phyloP scores from a whole-genome alignment of 2,888 invertebrate species.

The Pollenia amentaria region DNA sequence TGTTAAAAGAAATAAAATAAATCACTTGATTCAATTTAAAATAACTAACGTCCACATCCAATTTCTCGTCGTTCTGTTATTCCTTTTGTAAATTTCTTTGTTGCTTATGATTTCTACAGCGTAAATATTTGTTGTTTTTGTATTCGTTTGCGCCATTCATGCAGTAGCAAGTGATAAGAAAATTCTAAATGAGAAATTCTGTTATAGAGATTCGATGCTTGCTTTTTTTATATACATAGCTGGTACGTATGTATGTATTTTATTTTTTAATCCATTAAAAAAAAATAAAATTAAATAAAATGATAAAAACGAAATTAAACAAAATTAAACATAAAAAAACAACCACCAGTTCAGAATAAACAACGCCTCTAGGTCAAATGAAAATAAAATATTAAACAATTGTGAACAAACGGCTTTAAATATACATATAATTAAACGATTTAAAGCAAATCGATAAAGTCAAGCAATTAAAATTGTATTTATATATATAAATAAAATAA shows the following conservation, averaged over 20 bases:
- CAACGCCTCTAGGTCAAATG: constrained; percentile 72
- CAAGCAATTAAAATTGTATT: background rate
- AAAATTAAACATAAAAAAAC: constrained; percentile 43
- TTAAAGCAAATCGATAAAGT: background rate
- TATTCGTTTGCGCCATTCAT: constrained; percentile 60
- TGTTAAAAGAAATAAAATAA: constrained; percentile 66
- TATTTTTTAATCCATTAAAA: constrained; percentile 46
- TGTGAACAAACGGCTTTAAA: constrained; percentile 7
- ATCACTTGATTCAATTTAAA: constrained; percentile 70
- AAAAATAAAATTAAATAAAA: constrained; percentile 31
- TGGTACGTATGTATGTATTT: constrained; percentile 28
- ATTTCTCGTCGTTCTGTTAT: constrained; percentile 59
- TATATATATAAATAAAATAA: background rate
- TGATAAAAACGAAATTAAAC: constrained; percentile 66
- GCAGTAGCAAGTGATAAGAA: constrained; percentile 70
- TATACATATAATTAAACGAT: background rate
- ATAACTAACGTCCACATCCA: constrained; percentile 54
- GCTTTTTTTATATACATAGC: constrained; percentile 19
- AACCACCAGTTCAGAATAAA: constrained; percentile 49
- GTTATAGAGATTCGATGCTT: constrained; percentile 50
- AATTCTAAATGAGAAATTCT: constrained; percentile 55
- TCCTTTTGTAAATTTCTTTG: constrained; percentile 61
- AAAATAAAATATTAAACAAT: constrained; percentile 39
- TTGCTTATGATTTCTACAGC: constrained; percentile 65
- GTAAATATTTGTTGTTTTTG: constrained; percentile 55